Percentiles rank a stretch among this genome's conserved stretches.
Conservation (phyloP, 2,113 vertebrate species). For the Marcusenius ussheri region DNA sequence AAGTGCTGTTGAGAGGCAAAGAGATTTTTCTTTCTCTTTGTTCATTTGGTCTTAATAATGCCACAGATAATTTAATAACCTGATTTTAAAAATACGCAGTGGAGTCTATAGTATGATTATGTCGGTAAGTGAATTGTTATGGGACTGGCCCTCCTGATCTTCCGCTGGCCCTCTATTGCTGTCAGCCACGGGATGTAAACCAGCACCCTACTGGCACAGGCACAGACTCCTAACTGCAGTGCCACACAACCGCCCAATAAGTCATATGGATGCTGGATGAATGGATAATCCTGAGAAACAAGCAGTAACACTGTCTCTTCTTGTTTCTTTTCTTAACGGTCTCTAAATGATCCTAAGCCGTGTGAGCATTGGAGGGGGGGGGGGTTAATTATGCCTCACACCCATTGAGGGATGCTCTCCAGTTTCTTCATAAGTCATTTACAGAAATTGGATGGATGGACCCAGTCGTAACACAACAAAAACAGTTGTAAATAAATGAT, state of each 20-base stretch:
- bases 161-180: background rate
- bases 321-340: background rate
- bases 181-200: background rate
- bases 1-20: background rate
- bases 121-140: background rate
- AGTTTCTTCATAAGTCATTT: background rate
- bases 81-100: background rate
- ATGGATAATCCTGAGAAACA: background rate
- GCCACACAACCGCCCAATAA: background rate
- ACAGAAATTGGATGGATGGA: background rate
- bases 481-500: background rate
- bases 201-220: background rate
- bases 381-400: background rate
- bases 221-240: background rate
- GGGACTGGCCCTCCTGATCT: background rate
- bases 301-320: background rate
- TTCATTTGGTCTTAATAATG: background rate
- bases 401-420: background rate
- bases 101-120: background rate
- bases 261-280: background rate
- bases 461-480: background rate
- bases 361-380: background rate
- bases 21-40: background rate
- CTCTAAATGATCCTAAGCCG: background rate
- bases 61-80: background rate